These are phyloP conservation scores for Myotis pilosus DNA, from an alignment of 2,797 vertebrate genomes.

Conservation along the genomic window DNA sequence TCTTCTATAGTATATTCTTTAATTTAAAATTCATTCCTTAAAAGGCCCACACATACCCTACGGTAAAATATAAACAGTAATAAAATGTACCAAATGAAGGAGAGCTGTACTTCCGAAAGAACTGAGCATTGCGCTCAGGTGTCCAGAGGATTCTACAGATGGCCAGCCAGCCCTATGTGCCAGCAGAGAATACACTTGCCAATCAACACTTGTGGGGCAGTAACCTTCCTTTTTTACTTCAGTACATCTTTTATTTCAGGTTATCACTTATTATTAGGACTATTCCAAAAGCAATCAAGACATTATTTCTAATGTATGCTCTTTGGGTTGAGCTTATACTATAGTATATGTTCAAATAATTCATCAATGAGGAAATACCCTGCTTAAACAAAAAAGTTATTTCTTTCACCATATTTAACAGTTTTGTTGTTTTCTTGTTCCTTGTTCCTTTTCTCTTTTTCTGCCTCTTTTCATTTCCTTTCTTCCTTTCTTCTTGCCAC, in stretches of 20 bases:
- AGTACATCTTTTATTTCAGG: neutral
- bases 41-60: neutral
- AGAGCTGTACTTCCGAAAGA: neutral
- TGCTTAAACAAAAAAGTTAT: neutral
- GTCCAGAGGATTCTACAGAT: neutral
- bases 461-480: neutral
- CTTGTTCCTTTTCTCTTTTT: neutral
- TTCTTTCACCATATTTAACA: neutral
- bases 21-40: slow-evolving; percentile 38
- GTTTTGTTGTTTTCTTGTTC: neutral
- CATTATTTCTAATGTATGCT: neutral
- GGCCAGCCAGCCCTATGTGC: too few relatives aligned
- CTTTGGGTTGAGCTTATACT: neutral
- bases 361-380: neutral
- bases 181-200: too few relatives aligned
- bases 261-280: neutral
- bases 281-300: neutral
- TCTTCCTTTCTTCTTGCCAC: neutral
- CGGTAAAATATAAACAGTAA: neutral
- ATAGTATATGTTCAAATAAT: neutral
- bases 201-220: neutral
- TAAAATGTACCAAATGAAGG: neutral
- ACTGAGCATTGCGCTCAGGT: too few relatives aligned
- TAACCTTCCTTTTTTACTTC: neutral
- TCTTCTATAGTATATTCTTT: slow-evolving; percentile 13